Evolutionary conservation across 2,113 vertebrate genomes (phyloP).

Genomic region (Nymphicus hollandicus): DNA sequence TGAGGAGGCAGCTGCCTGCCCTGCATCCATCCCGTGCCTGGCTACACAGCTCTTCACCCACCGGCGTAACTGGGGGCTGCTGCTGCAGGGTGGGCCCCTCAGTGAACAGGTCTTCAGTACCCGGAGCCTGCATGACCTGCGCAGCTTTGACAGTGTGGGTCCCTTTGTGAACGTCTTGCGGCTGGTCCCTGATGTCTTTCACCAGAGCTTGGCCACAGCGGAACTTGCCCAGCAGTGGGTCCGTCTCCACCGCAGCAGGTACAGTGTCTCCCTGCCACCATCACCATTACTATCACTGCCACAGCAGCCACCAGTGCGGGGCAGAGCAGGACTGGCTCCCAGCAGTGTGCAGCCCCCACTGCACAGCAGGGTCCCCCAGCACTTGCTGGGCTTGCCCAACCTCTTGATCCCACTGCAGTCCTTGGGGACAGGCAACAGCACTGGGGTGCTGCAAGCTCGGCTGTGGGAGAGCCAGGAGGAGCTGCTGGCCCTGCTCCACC

Average conservation of each 20-base stretch:
- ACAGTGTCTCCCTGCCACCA: neutral
- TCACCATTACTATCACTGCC: neutral
- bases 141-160: neutral
- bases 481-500: slow-evolving; percentile 15
- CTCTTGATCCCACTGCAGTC: rapidly evolving
- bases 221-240: slow-evolving; percentile 27
- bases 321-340: neutral
- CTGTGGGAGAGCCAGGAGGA: neutral
- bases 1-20: neutral
- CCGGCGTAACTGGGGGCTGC: slow-evolving; percentile 45
- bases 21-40: neutral
- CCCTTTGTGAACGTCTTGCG: slow-evolving; percentile 24
- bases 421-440: rapidly evolving
- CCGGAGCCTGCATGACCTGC: neutral
- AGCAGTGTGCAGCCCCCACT: neutral
- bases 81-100: neutral
- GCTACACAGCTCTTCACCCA: slow-evolving; percentile 36
- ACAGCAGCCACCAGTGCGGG: neutral
- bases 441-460: neutral
- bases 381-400: neutral
- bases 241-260: neutral
- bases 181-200: slow-evolving; percentile 48
- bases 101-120: neutral
- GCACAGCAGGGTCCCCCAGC: rapidly evolving
- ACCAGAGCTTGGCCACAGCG: slow-evolving; percentile 32